Percentiles rank a stretch among this genome's conserved stretches.
phyloP scores from a whole-genome alignment of 2,888 invertebrate genomes.

The Crepidodera aurea region DNA sequence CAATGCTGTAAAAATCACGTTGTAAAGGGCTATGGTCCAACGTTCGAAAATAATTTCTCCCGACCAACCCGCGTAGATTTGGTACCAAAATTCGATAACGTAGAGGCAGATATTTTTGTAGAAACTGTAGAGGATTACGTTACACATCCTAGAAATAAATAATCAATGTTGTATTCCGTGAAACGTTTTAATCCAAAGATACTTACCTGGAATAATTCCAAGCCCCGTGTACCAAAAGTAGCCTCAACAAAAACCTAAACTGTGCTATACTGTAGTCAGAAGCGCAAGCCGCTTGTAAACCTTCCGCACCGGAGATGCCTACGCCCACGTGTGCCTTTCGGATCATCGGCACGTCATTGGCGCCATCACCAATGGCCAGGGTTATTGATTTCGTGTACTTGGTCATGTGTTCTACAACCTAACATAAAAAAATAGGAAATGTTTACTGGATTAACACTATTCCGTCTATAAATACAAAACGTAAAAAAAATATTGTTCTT shows the following conservation, averaged over 20 bases:
- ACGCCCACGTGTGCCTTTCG: slow-evolving; percentile 98
- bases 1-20: slow-evolving; percentile 97
- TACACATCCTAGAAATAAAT: slow-evolving; percentile 73
- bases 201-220: slow-evolving; percentile 93
- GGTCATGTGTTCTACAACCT: slow-evolving; percentile 82
- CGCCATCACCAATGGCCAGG: slow-evolving; percentile 95
- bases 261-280: slow-evolving; percentile 99
- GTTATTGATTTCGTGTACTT: slow-evolving; percentile 85
- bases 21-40: slow-evolving; percentile 85
- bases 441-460: background rate
- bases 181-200: too few species aligned
- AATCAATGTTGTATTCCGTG: too few species aligned
- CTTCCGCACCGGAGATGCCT: slow-evolving; percentile 97
- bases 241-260: slow-evolving; percentile 70
- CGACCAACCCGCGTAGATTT: slow-evolving; percentile 97
- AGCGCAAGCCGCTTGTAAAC: slow-evolving; percentile 98
- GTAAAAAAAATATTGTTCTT: too few species aligned
- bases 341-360: slow-evolving; percentile 98
- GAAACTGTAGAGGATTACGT: slow-evolving; percentile 97
- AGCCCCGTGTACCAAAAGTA: slow-evolving; percentile 96
- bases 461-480: too few species aligned
- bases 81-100: slow-evolving; percentile 99
- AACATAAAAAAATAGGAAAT: background rate
- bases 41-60: slow-evolving; percentile 99
- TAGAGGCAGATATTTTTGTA: slow-evolving; percentile 99